These are phyloP conservation scores for Trochalopteron elliotii DNA, from an alignment of 2,113 vertebrate genomes.

Conservation along the genomic window DNA sequence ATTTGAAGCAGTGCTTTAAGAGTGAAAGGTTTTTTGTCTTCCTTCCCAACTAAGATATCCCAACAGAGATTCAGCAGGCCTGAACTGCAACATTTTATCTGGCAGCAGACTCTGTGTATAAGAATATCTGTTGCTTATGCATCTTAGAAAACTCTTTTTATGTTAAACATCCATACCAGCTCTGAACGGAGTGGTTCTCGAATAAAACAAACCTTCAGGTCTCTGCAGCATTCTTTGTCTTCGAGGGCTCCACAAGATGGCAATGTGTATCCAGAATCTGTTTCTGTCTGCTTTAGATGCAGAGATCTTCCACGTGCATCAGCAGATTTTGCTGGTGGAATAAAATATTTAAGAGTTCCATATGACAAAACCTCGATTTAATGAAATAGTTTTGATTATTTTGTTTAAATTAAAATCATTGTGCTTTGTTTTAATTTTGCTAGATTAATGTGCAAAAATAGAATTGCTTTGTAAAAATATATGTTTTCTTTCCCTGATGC, in stretches of 20 bases:
- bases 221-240: background rate
- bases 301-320: background rate
- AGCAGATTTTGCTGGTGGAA: background rate
- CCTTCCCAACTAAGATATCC: background rate
- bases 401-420: slow-evolving; percentile 19
- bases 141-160: background rate
- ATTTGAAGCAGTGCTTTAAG: background rate
- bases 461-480: background rate
- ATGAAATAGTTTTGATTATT: slow-evolving; percentile 29
- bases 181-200: fast-evolving
- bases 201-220: background rate
- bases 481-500: background rate
- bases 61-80: background rate
- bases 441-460: background rate
- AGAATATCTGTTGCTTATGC: background rate
- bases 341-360: background rate
- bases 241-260: slow-evolving; percentile 46
- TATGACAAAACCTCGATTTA: background rate
- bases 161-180: no score
- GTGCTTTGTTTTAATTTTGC: background rate
- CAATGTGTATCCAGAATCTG: slow-evolving; percentile 29
- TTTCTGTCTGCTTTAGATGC: background rate
- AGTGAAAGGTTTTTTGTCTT: background rate
- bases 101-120: fast-evolving
- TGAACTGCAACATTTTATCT: background rate